Conservation (phyloP, 53 echinoderm and acorn worm genomes). For the Pentamera pediparva region DNA sequence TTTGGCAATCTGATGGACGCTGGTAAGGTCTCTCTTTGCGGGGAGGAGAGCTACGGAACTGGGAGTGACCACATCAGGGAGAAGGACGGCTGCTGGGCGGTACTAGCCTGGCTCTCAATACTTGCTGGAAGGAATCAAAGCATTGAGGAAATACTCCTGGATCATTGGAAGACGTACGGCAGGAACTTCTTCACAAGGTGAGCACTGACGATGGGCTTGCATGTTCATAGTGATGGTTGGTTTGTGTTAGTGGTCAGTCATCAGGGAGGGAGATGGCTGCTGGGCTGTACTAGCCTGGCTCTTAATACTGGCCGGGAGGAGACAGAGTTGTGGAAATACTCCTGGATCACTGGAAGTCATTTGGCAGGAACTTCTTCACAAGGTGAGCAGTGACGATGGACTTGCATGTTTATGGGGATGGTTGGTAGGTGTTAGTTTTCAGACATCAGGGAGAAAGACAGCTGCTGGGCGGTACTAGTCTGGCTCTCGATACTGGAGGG, state of each 20-base stretch:
- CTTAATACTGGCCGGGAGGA: slow-evolving; percentile 72
- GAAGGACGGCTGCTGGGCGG: slow-evolving; percentile 97
- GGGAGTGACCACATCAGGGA: slow-evolving; percentile 81
- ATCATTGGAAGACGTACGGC: slow-evolving; percentile 89
- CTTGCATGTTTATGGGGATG: too few relatives aligned
- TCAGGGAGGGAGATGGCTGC: slow-evolving; percentile 92
- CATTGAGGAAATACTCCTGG: slow-evolving; percentile 77
- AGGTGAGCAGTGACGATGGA: too few relatives aligned
- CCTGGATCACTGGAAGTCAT: too few relatives aligned
- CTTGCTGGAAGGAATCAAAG: slow-evolving; percentile 70
- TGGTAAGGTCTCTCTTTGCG: slow-evolving; percentile 70
- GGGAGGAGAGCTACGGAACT: slow-evolving; percentile 95
- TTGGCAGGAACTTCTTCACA: too few relatives aligned
- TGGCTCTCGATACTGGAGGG: too few relatives aligned
- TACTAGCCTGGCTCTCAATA: slow-evolving; percentile 92
- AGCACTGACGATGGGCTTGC: too few relatives aligned
- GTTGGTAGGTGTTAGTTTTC: too few relatives aligned
- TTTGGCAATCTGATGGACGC: slow-evolving; percentile 98
- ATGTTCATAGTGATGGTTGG: too few relatives aligned
- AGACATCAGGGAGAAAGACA: too few relatives aligned
- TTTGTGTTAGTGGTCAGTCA: too few relatives aligned
- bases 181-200: slow-evolving; percentile 98
- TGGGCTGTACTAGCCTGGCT: slow-evolving; percentile 98
- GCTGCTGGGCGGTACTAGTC: too few relatives aligned
- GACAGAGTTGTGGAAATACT: too few relatives aligned